A percentile compares a stretch with the other conserved stretches of the same genome.
Evolutionary conservation across 2,113 vertebrate species (phyloP).

Genomic region (Saccopteryx bilineata): DNA sequence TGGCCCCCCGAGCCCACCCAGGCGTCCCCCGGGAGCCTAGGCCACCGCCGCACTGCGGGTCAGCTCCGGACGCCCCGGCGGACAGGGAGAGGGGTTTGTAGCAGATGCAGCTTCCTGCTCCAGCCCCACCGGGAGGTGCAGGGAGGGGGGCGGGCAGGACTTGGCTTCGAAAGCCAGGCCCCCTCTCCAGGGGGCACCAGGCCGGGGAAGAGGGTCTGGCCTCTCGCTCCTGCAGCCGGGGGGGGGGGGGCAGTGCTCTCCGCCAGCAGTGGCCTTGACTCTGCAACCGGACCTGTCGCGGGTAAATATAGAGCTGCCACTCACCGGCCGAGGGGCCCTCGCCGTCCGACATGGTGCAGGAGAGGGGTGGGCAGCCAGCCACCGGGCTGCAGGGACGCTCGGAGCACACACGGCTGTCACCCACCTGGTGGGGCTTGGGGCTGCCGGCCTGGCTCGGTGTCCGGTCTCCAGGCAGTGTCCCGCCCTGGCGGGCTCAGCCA

Average conservation of each 20-base stretch:
- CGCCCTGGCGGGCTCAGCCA: constrained; percentile 56
- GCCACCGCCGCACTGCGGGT: not conserved
- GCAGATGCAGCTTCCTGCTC: constrained; percentile 25
- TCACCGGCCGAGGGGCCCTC: constrained; percentile 96
- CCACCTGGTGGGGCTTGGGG: constrained; percentile 55
- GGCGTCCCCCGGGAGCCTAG: not conserved
- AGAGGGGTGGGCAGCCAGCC: constrained; percentile 67
- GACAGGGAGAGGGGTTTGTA: not conserved
- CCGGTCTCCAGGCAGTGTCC: constrained; percentile 46
- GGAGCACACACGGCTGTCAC: constrained; percentile 27
- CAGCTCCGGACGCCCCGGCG: not conserved
- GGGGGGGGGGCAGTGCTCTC: constrained; percentile 1
- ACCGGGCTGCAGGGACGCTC: constrained; percentile 29
- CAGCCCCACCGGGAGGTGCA: not conserved
- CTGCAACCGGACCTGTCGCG: constrained; percentile 84
- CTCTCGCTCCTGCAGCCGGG: constrained; percentile 30
- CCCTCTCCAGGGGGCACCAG: not conserved
- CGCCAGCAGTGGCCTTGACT: constrained; percentile 41
- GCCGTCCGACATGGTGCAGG: constrained; percentile 95
- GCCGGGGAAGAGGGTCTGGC: not conserved
- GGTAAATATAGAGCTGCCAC: constrained; percentile 92
- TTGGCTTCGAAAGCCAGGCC: not conserved
- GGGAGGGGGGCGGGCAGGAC: not conserved
- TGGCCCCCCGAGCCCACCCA: not conserved
- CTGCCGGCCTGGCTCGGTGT: not conserved